Evolutionary conservation across 2,113 vertebrate species (phyloP).

Genomic region (Ovibos moschatus): DNA sequence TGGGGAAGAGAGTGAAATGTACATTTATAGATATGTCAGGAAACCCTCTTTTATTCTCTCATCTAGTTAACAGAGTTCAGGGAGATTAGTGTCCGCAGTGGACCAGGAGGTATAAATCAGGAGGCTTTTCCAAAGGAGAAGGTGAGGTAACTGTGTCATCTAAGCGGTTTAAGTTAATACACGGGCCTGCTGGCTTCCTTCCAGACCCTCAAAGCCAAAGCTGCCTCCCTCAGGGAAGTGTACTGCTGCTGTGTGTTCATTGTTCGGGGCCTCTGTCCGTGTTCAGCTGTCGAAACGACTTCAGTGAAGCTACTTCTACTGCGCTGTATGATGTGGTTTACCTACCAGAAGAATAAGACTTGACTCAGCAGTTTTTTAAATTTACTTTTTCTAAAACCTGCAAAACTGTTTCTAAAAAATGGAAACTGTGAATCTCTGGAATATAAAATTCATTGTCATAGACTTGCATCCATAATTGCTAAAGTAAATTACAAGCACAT

Average conservation of each 20-base stretch:
- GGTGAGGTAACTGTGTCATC: not conserved
- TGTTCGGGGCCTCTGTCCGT: not conserved
- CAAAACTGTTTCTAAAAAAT: conserved; percentile 68
- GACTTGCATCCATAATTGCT: conserved; percentile 73
- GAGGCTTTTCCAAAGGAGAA: not conserved
- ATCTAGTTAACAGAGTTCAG: not conserved
- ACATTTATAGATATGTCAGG: not conserved
- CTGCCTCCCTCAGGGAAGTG: not conserved
- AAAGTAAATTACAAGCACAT: conserved; percentile 73
- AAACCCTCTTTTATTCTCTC: not conserved
- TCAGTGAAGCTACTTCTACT: not conserved
- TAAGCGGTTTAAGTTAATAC: not conserved
- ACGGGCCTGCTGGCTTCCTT: not conserved
- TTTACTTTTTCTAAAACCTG: conserved; percentile 45
- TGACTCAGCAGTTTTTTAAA: conserved; percentile 65
- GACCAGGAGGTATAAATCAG: not conserved
- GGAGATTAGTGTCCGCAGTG: not conserved
- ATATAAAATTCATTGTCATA: conserved; percentile 73
- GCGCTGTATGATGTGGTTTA: not conserved
- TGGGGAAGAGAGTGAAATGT: not conserved
- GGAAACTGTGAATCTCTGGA: conserved; percentile 64
- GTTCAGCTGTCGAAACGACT: conserved; percentile 6
- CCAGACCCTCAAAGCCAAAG: not conserved
- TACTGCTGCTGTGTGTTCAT: not conserved
- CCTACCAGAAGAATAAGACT: conserved; percentile 50